Base-by-base conservation (phyloP, 2,888 invertebrate species). In the Oscheius onirici region DNA sequence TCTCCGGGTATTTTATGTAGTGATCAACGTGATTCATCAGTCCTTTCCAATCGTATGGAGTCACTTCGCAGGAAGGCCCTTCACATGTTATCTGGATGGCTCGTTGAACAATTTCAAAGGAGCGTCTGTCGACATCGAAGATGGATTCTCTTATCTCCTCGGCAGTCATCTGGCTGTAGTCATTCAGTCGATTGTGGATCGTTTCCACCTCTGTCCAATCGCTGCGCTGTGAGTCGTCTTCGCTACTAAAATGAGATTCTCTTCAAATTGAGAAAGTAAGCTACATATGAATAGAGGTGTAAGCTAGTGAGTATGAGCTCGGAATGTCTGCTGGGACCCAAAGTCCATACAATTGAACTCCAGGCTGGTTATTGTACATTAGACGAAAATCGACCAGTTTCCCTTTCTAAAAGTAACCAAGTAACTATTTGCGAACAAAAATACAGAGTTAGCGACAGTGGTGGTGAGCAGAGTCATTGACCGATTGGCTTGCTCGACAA, bases 91-190 rank as follows among this genome's bases (percentile, higher is more conserved):
- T 58, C 69, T 81, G 83, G 24, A 84, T 73, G 2, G 85, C 84
- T n/a, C 85, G 72, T 28, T 71, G 66, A 3, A 85, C 84, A 26
- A 84, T 77, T 26, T 83, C 84, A 66, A 84, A 85, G 0, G 84
- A 74, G 41, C 82, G 80, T 22, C 71, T 57, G 55, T 85, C 85
- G 6, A 79, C 81, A 61, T 81, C 78, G 68, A 85, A 81, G 5
- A 83, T 72, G 8, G 63, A 54, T 44, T 76, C 78, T 5, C 73
- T 63, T 1, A 81, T 67, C 54, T 73, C 57, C 44, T 74, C 61
- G 15, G 57, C 24, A 5, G 60, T 57, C 22, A 52, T 20, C 15
- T n/a, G 5, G 10, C 11, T 10, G 22, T 46, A 61, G 13, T 52
- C 52, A 24, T 52, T 52, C 20, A 15, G 46, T 46, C 20, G 34